phyloP scores from a whole-genome alignment of 1,140 invertebrate genomes.

The Pseudomyrmex concolor region DNA sequence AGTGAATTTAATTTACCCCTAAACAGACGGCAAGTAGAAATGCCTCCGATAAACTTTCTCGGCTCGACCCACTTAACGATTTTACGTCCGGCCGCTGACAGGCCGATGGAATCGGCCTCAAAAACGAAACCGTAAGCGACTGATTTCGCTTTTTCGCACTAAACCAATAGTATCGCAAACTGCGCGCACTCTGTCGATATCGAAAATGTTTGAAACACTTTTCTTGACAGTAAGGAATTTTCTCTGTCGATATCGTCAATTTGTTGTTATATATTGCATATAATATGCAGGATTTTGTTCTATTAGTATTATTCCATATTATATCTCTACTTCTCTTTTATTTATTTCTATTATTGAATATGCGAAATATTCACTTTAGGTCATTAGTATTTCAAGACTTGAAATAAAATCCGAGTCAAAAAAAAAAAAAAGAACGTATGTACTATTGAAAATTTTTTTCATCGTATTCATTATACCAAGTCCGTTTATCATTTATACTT shows the following conservation, averaged over 20 bases:
- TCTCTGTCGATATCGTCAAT: not conserved
- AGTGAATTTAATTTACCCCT: conserved; percentile 50
- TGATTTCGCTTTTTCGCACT: conserved; percentile 20
- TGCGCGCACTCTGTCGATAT: too few relatives aligned
- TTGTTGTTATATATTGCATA: not conserved
- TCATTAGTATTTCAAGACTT: not conserved
- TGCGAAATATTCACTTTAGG: not conserved
- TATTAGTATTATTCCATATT: not conserved
- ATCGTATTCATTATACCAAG: conserved; percentile 23
- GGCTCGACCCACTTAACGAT: conserved; percentile 76
- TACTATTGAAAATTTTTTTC: conserved; percentile 21
- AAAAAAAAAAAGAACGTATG: not conserved
- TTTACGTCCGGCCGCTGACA: conserved; percentile 73
- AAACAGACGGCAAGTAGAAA: conserved; percentile 42
- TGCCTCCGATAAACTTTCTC: conserved; percentile 58
- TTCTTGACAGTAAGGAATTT: not conserved
- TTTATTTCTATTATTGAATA: not conserved
- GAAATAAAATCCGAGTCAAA: not conserved
- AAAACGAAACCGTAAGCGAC: conserved; percentile 16
- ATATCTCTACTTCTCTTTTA: not conserved
- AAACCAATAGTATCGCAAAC: not conserved
- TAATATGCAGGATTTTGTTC: not conserved
- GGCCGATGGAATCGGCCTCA: conserved; percentile 39
- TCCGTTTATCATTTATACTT: conserved; percentile 45
- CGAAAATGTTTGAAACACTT: not conserved